Conservation (phyloP, 2,797 vertebrate species). For the Leuciscus waleckii region DNA sequence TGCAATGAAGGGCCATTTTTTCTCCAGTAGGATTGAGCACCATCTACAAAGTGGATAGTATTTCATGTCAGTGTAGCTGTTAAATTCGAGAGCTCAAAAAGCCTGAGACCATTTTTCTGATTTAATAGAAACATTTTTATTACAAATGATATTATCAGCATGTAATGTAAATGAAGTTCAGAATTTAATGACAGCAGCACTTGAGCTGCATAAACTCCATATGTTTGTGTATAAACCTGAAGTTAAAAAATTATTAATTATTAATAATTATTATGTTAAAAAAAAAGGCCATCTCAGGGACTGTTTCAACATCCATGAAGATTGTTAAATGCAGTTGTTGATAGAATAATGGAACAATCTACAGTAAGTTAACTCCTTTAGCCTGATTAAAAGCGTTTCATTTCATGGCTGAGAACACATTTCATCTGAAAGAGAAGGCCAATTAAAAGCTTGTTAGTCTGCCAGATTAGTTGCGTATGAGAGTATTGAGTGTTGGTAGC, state of each 20-base stretch:
- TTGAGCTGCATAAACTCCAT: neutral
- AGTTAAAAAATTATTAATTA: no score
- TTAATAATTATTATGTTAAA: no score
- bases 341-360: conserved; percentile 47
- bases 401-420: conserved; percentile 58
- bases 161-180: neutral
- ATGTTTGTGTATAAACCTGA: neutral
- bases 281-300: neutral
- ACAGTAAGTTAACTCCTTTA: conserved; percentile 45
- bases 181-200: neutral
- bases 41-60: conserved; percentile 5
- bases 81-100: neutral
- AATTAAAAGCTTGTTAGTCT: conserved; percentile 57
- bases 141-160: conserved; percentile 6
- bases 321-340: conserved; percentile 42
- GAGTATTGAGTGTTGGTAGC: conserved; percentile 32
- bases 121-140: conserved; percentile 15
- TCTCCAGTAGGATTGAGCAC: neutral
- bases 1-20: conserved; percentile 31
- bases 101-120: neutral
- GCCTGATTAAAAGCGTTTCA: conserved; percentile 57
- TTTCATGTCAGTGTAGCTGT: conserved; percentile 16
- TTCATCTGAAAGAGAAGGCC: conserved; percentile 52
- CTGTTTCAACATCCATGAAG: neutral
- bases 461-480: conserved; percentile 36